Evolutionary conservation across 1,140 invertebrate species (phyloP).

Genomic region (Habropoda laboriosa): DNA sequence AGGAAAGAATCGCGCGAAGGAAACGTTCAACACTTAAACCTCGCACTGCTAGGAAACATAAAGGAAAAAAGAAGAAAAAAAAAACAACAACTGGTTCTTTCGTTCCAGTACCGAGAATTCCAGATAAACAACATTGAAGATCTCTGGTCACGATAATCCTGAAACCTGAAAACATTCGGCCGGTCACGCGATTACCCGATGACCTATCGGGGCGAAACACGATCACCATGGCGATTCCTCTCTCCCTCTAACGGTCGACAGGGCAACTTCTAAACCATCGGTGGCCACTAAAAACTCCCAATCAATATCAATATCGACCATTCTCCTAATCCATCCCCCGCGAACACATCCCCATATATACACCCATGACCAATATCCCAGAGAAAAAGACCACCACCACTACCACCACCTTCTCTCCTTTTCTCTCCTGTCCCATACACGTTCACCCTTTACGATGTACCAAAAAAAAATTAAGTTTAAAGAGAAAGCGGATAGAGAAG

Average conservation of each 20-base stretch:
- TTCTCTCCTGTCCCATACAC: too few species aligned
- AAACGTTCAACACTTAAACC: neutral
- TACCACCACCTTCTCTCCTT: neutral
- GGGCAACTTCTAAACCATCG: conserved; percentile 11
- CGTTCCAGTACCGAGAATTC: too few species aligned
- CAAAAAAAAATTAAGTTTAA: conserved; percentile 50
- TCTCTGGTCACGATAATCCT: neutral
- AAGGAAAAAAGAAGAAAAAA: neutral
- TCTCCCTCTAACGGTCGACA: neutral
- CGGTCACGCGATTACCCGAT: conserved; percentile 18
- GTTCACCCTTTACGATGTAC: neutral
- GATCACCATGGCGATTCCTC: conserved; percentile 17
- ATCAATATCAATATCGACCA: conserved; percentile 49
- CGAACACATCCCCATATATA: neutral
- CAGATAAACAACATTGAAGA: neutral
- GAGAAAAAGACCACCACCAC: too few species aligned
- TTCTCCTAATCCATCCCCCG: conserved; percentile 4
- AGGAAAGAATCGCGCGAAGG: neutral
- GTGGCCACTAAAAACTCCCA: conserved; percentile 25
- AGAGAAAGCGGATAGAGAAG: neutral
- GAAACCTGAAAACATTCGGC: conserved; percentile 1
- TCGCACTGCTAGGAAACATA: neutral
- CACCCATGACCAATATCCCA: conserved; percentile 41
- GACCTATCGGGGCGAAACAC: conserved; percentile 2
- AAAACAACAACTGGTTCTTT: neutral